A percentile compares a stretch with the other conserved stretches of the same genome.
These are phyloP conservation scores for Myotis findleyi DNA, from an alignment of 2,797 vertebrate genomes.

Conservation along the genomic window DNA sequence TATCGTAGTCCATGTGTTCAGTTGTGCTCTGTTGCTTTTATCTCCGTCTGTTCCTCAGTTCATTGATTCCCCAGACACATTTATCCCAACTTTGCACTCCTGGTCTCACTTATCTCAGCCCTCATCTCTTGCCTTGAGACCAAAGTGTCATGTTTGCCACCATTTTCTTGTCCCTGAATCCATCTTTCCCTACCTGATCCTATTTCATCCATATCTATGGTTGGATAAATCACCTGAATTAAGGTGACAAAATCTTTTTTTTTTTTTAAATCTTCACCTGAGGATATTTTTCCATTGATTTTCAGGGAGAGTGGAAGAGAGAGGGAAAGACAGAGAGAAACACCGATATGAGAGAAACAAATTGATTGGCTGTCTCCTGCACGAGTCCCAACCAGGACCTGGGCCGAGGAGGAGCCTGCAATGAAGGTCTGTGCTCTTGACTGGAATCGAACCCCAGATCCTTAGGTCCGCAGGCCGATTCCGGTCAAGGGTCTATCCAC, in stretches of 20 bases:
- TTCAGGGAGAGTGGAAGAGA: no score
- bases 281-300: no score
- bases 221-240: slow-evolving; percentile 15
- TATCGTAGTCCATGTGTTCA: not conserved
- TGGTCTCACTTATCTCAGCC: not conserved
- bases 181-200: not conserved
- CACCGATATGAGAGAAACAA: no score
- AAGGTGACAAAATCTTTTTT: not conserved
- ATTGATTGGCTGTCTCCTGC: no score
- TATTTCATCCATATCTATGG: not conserved
- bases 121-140: not conserved
- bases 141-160: not conserved
- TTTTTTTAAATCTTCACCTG: no score
- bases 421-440: no score
- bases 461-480: no score
- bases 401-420: no score
- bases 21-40: not conserved
- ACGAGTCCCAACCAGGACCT: no score
- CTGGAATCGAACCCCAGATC: no score
- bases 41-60: not conserved
- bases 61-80: not conserved
- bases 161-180: not conserved
- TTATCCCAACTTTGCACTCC: not conserved
- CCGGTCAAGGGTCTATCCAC: no score
- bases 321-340: no score